Percentiles rank a stretch among this genome's conserved stretches.
phyloP scores from a whole-genome alignment of 2,797 vertebrate genomes.

The Halcyon badia region DNA sequence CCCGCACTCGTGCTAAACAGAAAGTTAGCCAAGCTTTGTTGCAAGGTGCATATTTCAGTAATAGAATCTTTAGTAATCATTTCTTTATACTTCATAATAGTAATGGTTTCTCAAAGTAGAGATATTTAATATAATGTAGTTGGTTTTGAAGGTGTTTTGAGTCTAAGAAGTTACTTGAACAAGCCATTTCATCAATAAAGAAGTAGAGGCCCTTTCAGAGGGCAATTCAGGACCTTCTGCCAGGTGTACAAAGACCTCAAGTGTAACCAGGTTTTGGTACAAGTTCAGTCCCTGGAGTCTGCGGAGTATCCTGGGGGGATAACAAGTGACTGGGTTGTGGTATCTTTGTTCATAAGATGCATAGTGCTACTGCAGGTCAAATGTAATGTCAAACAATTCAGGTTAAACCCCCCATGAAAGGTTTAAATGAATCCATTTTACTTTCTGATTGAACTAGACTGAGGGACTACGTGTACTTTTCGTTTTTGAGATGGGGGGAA shows the following conservation, averaged over 20 bases:
- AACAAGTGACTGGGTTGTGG: neutral
- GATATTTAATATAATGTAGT: neutral
- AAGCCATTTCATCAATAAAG: neutral
- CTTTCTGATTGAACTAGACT: neutral
- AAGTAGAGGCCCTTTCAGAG: neutral
- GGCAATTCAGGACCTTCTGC: neutral
- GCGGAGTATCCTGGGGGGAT: neutral
- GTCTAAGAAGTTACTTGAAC: neutral
- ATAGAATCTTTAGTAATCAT: neutral
- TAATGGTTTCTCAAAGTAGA: neutral
- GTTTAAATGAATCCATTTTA: neutral
- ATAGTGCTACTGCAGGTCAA: neutral
- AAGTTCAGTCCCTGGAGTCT: neutral
- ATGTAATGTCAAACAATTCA: neutral
- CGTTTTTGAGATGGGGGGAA: neutral
- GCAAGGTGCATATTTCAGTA: neutral
- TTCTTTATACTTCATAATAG: neutral
- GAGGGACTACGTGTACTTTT: neutral
- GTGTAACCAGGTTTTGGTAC: neutral
- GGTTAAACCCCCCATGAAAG: neutral
- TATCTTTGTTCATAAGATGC: neutral
- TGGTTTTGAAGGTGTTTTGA: neutral
- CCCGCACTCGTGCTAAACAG: neutral
- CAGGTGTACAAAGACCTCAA: neutral
- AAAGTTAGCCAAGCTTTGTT: neutral